These are phyloP conservation scores for Streptopelia turtur DNA, from an alignment of 2,797 vertebrate species.

Conservation along the genomic window DNA sequence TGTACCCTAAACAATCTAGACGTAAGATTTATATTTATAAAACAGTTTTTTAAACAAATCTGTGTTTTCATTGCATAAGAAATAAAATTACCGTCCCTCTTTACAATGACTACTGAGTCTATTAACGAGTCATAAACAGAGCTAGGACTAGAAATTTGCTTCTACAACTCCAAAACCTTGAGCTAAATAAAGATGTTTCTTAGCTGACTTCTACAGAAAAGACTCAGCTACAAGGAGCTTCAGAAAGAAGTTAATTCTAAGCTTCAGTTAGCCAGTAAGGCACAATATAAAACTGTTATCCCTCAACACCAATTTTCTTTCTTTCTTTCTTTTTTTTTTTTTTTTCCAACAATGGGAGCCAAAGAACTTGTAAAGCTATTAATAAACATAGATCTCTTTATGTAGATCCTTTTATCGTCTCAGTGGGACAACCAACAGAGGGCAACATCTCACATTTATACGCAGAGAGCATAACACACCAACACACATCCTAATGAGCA, in stretches of 20 bases:
- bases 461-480: background rate
- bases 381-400: constrained; percentile 28
- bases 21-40: background rate
- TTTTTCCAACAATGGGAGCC: background rate
- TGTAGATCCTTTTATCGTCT: constrained; percentile 38
- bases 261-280: background rate
- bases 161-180: background rate
- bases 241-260: background rate
- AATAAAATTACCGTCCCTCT: background rate
- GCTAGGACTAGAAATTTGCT: background rate
- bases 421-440: constrained; percentile 23
- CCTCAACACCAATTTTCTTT: background rate
- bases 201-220: background rate
- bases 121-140: background rate
- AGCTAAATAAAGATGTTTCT: background rate
- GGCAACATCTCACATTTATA: constrained; percentile 26
- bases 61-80: background rate
- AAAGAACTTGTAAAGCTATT: constrained; percentile 30
- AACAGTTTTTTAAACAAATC: background rate
- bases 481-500: constrained; percentile 11
- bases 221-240: background rate
- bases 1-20: background rate
- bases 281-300: background rate
- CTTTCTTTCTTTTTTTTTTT: background rate
- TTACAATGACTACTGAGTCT: background rate